Base-by-base conservation (phyloP, 2,888 invertebrate genomes). In the Allolobophora icterica region DNA sequence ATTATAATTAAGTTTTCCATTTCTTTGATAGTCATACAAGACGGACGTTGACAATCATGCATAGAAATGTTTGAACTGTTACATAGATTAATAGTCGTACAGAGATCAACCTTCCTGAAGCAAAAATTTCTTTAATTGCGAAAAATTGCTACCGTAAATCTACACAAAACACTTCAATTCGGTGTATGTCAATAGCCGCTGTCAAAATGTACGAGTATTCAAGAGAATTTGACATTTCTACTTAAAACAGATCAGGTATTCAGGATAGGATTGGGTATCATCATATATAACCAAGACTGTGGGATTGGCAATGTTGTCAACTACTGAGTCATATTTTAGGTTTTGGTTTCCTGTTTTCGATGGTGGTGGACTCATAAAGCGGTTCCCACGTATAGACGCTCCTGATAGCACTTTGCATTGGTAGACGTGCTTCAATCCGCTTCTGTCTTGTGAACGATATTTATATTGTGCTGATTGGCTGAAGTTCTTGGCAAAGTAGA, bases 191-290 rank as follows among this genome's bases (percentile, higher is more conserved):
- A n/a, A n/a, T n/a, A n/a, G n/a, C n/a, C n/a, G n/a, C 38, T 38
- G 38, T 38, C 38, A 3, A 38, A 3, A 38, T 38, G 38, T 5
- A 38, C 13, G 52, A 52, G 21, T 24, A 52, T 52, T 52, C 21
- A 6, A 24, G 21, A 21, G 1, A 19, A 21, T 52, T 15, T 52
- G 52, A 52, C 17, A 52, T 6, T 19, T 52, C 52, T 52, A 84
- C 34, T 84, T 84, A 90, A 94, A 94, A 11, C 93, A 93, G 21
- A 95, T 93, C 24, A 94, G 91, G 92, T 94, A 94, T 52, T 94
- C 93, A 11, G 94, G 94, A 91, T 94, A 94, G 1, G 94, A 94
- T 87, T 94, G 94, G 0, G 94, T 93, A 91, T 94, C 95, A 92
- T 94, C 92, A 91, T 94, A 95, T 38, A 94, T 94, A 24, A 94